Conservation (phyloP, 2,113 vertebrate species). For the Romanogobio albipinnatus region DNA sequence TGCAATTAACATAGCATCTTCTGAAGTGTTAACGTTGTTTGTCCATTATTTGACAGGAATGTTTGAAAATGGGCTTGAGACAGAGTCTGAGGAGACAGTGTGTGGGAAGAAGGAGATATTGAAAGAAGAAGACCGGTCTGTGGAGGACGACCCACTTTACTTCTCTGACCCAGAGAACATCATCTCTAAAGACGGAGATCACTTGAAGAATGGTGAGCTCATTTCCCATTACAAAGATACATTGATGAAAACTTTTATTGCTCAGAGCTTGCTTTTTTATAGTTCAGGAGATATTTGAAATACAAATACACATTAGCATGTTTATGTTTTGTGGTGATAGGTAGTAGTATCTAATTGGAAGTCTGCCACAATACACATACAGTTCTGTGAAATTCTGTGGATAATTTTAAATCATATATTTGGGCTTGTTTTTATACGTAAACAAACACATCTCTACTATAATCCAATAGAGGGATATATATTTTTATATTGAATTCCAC, state of each 20-base stretch:
- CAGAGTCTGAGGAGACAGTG: constrained; percentile 80
- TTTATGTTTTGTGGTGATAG: too few species aligned
- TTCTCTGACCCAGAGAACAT: constrained; percentile 81
- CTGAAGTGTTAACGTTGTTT: neutral
- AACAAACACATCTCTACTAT: neutral
- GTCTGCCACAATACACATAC: neutral
- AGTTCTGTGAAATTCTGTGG: neutral
- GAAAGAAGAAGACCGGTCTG: constrained; percentile 57
- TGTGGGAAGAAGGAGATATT: constrained; percentile 79
- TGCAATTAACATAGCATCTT: neutral
- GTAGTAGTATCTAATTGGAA: neutral
- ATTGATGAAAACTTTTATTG: neutral
- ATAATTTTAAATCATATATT: neutral
- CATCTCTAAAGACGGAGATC: constrained; percentile 83
- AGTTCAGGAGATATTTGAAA: neutral
- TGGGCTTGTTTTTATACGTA: neutral
- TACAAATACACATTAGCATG: too few species aligned
- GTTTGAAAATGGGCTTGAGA: constrained; percentile 80
- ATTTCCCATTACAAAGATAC: neutral
- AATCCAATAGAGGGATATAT: neutral
- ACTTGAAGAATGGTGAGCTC: constrained; percentile 83
- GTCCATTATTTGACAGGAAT: constrained; percentile 74
- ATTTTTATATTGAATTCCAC: neutral
- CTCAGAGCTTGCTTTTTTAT: neutral
- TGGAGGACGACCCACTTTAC: constrained; percentile 79